A percentile compares a stretch with the other conserved stretches of the same genome.
These are phyloP conservation scores for Danaus plexippus DNA, from an alignment of 1,140 invertebrate species.

Conservation along the genomic window DNA sequence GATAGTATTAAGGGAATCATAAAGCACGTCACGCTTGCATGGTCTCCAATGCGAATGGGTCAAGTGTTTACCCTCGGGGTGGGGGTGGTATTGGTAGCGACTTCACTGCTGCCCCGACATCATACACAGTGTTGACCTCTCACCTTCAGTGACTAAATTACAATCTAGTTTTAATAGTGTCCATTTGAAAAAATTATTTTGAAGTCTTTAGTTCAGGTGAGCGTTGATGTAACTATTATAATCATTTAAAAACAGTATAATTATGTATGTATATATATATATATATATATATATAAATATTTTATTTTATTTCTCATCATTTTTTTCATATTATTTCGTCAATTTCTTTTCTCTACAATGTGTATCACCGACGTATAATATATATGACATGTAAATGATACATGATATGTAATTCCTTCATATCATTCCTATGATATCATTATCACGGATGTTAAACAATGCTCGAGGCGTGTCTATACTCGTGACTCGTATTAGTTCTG, in stretches of 20 bases:
- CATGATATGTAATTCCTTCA: conserved; percentile 17
- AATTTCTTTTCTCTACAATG: too few relatives aligned
- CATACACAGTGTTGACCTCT: conserved; percentile 53
- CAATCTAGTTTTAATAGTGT: conserved; percentile 1
- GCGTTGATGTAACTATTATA: background rate
- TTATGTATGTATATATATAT: too few relatives aligned
- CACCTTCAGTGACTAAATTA: conserved; percentile 19
- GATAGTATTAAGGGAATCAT: too few relatives aligned
- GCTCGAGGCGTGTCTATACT: conserved; percentile 49
- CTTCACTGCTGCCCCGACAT: conserved; percentile 52
- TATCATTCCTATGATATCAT: conserved; percentile 43
- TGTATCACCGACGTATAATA: too few relatives aligned
- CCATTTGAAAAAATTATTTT: conserved; percentile 2
- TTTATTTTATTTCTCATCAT: too few relatives aligned
- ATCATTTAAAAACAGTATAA: too few relatives aligned
- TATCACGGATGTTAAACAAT: conserved; percentile 62
- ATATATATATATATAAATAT: too few relatives aligned
- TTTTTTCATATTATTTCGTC: too few relatives aligned
- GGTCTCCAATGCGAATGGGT: conserved; percentile 51
- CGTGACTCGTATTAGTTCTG: conserved; percentile 63
- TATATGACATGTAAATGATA: conserved; percentile 5
- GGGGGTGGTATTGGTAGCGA: conserved; percentile 57
- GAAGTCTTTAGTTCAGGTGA: background rate
- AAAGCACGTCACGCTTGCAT: conserved; percentile 45
- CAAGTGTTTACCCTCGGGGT: conserved; percentile 62